These are phyloP conservation scores for Drosophila rhopaloa DNA, from an alignment of 1,140 invertebrate genomes.

Conservation along the genomic window DNA sequence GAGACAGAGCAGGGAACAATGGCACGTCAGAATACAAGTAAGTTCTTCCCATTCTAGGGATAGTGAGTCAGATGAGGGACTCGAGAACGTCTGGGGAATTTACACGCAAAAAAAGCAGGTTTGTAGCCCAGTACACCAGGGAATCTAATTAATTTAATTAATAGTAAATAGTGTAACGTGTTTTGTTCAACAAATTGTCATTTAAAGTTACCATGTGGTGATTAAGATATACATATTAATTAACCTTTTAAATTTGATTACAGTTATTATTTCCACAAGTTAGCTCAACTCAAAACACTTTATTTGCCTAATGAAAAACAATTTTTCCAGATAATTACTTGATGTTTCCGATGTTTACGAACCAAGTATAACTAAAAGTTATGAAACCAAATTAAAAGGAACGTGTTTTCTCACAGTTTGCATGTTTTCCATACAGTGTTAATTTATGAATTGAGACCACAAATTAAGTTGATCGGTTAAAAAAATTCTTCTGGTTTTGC, in stretches of 20 bases:
- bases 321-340: too few species aligned
- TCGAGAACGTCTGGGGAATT: constrained; percentile 10
- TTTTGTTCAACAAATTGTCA: background rate
- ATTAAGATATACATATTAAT: background rate
- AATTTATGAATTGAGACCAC: too few species aligned
- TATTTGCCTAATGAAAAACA: too few species aligned
- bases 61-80: constrained; percentile 29
- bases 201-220: background rate
- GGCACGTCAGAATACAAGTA: constrained; percentile 32
- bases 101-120: constrained; percentile 4
- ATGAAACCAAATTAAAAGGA: too few species aligned
- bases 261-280: too few species aligned
- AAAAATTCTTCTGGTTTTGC: too few species aligned
- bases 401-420: too few species aligned
- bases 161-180: background rate
- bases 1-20: constrained; percentile 1
- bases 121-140: background rate
- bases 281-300: too few species aligned
- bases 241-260: background rate
- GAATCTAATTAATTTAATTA: constrained; percentile 3
- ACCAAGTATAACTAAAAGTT: too few species aligned
- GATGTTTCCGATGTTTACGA: too few species aligned
- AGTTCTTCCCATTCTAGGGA: constrained; percentile 15
- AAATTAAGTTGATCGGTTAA: too few species aligned
- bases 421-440: too few species aligned